Evolutionary conservation across 2,888 invertebrate species (phyloP), one percentile per base, ranked within the genome.

Genomic region (Lepidochrysops patricia): DNA sequence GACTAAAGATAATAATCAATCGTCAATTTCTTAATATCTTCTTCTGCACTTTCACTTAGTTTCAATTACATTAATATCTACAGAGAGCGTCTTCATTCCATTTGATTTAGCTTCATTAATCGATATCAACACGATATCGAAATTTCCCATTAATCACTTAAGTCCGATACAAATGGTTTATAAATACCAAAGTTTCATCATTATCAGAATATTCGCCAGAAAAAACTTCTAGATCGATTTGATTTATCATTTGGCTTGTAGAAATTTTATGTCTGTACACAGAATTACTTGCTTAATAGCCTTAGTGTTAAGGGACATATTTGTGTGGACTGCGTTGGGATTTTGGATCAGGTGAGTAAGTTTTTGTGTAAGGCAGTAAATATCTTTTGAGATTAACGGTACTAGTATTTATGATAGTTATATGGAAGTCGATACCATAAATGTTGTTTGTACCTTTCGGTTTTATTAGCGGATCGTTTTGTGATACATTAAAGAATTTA

Each of bases 321-420:
- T 13, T 1, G 27, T 6, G 27, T 26, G 27, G 6, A 27, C n/a
- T n/a, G n/a, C n/a, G n/a, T n/a, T n/a, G 7, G 7, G 7, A 27
- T 52, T 27, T 26, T 13, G 26, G 27, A 15, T 52, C 13, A 29
- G 54, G 29, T 15, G 52, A 29, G 27, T 27, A 15, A 13, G n/a
- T 54, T 29, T 54, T 54, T 54, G 52, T 54, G 54, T 54, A 54
- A 29, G 54, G 15, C 1, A 54, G 54, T 54, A 54, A 54, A 54
- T 54, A 54, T 12, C 54, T 54, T 29, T 13, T 50, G 13, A 54
- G 54, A 54, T 29, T 54, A 54, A 54, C 54, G 54, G 54, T 15
- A 54, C 29, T 29, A 13, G 27, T 52, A 52, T 52, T 52, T 52
- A 26, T 52, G 26, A 26, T 52, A 15, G 52, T 52, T 52, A 52